These are phyloP conservation scores for Pelmatolapia mariae DNA, from an alignment of 2,113 vertebrate genomes.

Conservation along the genomic window DNA sequence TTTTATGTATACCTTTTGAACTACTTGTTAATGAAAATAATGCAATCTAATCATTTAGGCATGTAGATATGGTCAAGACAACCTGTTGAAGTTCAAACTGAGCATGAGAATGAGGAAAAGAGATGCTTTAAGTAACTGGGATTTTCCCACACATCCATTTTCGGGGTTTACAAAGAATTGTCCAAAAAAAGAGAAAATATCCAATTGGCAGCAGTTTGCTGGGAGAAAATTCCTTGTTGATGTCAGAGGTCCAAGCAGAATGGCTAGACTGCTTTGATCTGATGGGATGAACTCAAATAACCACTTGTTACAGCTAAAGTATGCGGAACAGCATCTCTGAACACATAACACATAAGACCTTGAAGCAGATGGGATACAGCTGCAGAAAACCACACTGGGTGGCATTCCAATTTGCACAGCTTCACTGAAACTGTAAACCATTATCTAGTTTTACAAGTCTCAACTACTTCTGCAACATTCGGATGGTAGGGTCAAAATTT, in stretches of 20 bases:
- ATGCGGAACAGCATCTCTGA: neutral
- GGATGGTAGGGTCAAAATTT: neutral
- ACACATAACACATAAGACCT: neutral
- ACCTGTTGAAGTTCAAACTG: neutral
- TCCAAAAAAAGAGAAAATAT: neutral
- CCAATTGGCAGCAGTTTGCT: neutral
- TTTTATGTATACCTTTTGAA: neutral
- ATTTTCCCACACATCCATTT: neutral
- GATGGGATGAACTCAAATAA: neutral
- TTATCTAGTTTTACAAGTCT: neutral
- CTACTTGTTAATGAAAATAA: neutral
- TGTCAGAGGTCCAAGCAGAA: neutral
- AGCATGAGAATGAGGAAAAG: neutral
- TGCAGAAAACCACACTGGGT: neutral
- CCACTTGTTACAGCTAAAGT: neutral
- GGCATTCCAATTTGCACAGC: neutral
- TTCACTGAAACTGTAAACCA: neutral
- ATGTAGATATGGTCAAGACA: neutral
- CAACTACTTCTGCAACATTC: neutral
- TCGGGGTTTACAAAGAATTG: neutral
- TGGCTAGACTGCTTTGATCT: neutral
- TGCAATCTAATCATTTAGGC: neutral
- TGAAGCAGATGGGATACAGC: neutral
- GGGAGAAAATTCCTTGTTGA: neutral
- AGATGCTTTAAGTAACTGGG: neutral